Evolutionary conservation across 2,113 vertebrate species (phyloP).

Genomic region (Ellobius talpinus): DNA sequence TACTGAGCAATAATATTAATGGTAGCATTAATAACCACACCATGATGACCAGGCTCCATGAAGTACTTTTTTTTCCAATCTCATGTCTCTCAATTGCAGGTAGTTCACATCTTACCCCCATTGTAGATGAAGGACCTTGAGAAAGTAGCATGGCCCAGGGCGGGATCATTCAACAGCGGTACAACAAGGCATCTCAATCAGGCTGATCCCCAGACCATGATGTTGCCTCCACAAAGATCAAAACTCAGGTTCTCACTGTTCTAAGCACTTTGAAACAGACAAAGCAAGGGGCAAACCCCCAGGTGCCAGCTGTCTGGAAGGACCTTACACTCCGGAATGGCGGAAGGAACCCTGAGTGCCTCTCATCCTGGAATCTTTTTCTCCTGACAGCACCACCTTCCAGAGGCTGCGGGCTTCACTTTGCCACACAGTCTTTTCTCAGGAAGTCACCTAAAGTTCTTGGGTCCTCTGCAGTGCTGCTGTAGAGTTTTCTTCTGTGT

Average conservation of each 20-base stretch:
- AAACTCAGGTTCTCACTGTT: not conserved
- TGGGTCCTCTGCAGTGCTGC: not conserved
- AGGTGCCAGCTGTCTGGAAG: no score
- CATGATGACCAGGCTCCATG: not conserved
- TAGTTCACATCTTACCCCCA: not conserved
- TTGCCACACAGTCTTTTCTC: not conserved
- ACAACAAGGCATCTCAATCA: not conserved
- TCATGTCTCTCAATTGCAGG: not conserved
- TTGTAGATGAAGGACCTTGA: not conserved
- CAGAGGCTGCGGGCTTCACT: accelerated
- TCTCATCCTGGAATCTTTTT: not conserved
- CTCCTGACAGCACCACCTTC: not conserved
- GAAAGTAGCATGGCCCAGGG: not conserved
- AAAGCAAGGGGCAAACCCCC: not conserved
- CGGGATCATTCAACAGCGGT: not conserved
- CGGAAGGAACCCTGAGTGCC: not conserved
- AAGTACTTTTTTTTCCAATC: not conserved
- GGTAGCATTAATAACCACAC: accelerated
- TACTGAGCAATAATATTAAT: not conserved
- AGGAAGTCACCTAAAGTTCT: not conserved
- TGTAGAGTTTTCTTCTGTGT: not conserved
- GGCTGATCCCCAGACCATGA: accelerated
- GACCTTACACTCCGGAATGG: no score
- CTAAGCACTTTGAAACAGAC: not conserved
- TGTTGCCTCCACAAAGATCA: not conserved